A percentile compares a stretch with the other conserved stretches of the same genome.
These are phyloP conservation scores for Callosobruchus maculatus DNA, from an alignment of 2,888 invertebrate species.

Conservation along the genomic window DNA sequence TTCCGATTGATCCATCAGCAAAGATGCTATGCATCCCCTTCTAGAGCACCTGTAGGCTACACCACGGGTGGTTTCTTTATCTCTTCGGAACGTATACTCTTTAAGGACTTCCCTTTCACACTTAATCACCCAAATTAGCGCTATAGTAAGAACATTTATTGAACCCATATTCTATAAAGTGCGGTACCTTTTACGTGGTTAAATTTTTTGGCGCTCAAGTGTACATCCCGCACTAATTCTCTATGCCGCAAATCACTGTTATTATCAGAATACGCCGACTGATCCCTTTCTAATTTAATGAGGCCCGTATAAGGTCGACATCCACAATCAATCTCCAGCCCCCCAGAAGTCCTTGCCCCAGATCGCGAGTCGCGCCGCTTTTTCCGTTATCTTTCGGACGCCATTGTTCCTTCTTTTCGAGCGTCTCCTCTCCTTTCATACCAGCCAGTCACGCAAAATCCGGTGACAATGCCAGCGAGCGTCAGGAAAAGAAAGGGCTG, in stretches of 20 bases:
- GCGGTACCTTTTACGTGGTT: no score
- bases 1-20: no score
- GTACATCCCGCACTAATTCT: no score
- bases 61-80: no score
- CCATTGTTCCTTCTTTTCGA: background rate
- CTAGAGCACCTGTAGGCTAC: no score
- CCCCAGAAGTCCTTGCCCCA: constrained; percentile 27
- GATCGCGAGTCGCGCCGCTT: constrained; percentile 6
- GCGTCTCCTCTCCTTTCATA: background rate
- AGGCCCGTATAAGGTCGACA: constrained; percentile 16
- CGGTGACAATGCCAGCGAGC: background rate
- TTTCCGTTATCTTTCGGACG: background rate
- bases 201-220: no score
- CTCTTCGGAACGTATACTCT: no score
- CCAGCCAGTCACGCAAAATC: background rate
- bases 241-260: background rate
- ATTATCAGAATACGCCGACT: background rate
- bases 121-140: no score
- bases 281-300: background rate
- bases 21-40: no score
- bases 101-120: no score
- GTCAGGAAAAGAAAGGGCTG: background rate
- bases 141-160: no score
- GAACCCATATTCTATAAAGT: no score
- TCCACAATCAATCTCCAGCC: constrained; percentile 14